These are phyloP conservation scores for Drosophila insularis DNA, from an alignment of 1,140 invertebrate genomes.

Conservation along the genomic window DNA sequence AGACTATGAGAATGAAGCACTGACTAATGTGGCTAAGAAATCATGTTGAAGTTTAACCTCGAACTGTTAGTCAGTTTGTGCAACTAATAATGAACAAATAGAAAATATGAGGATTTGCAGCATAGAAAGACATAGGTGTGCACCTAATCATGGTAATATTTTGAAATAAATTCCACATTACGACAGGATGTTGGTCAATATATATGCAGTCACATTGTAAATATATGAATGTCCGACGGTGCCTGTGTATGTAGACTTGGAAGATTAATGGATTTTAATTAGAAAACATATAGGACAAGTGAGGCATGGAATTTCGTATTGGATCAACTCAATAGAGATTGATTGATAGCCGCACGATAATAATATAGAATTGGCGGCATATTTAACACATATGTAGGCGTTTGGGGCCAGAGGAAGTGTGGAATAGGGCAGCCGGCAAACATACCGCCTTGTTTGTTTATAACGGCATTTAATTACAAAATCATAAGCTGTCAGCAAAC, in stretches of 20 bases:
- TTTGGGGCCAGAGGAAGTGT: background rate
- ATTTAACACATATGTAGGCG: constrained; percentile 6
- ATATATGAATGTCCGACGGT: background rate
- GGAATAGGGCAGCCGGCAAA: constrained; percentile 7
- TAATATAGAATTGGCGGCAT: constrained; percentile 42
- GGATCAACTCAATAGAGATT: constrained; percentile 38
- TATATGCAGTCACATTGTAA: constrained; percentile 10
- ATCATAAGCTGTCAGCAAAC: constrained; percentile 70
- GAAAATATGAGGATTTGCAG: background rate
- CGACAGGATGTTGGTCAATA: constrained; percentile 32
- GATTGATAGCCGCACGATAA: constrained; percentile 32
- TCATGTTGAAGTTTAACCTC: background rate
- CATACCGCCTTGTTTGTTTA: constrained; percentile 44
- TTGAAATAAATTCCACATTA: constrained; percentile 60
- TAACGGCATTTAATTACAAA: constrained; percentile 73
- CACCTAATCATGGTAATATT: constrained; percentile 73
- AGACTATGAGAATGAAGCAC: background rate
- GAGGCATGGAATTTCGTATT: constrained; percentile 23
- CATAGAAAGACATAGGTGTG: constrained; percentile 57
- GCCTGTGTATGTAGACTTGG: constrained; percentile 36
- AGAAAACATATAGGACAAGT: constrained; percentile 38
- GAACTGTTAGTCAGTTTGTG: background rate
- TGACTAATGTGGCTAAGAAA: background rate
- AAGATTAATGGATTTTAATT: constrained; percentile 80
- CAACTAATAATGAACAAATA: background rate